Conservation (phyloP, 2,888 invertebrate genomes). For the Apodemia duryi region DNA sequence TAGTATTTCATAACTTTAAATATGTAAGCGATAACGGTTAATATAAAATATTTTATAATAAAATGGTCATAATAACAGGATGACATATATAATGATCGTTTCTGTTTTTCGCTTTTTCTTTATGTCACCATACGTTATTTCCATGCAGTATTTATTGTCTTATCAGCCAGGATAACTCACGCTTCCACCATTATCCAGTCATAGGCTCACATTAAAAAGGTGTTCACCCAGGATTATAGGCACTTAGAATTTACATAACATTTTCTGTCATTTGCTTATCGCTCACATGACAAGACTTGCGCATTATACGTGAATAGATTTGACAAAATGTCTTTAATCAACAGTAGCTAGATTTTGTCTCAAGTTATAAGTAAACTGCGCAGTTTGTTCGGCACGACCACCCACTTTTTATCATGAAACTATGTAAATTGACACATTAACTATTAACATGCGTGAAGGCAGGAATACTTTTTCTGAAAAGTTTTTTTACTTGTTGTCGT, state of each 20-base stretch:
- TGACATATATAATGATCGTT: background rate
- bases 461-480: too few relatives aligned
- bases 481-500: too few relatives aligned
- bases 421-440: too few relatives aligned
- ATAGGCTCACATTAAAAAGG: conserved; percentile 57
- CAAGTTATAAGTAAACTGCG: too few relatives aligned
- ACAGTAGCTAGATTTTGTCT: background rate
- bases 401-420: too few relatives aligned
- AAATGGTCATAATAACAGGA: too few relatives aligned
- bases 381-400: too few relatives aligned
- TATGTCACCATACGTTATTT: conserved; percentile 39
- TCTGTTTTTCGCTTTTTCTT: conserved; percentile 12
- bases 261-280: conserved; percentile 78
- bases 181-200: conserved; percentile 55
- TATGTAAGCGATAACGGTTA: too few relatives aligned
- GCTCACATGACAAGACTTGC: conserved; percentile 70
- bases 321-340: conserved; percentile 45
- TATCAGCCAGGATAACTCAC: conserved; percentile 63
- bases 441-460: too few relatives aligned
- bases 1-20: too few relatives aligned
- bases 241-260: conserved; percentile 73
- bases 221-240: conserved; percentile 66
- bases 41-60: too few relatives aligned
- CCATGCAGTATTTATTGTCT: conserved; percentile 44
- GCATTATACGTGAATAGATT: conserved; percentile 72